Percentiles rank a stretch among this genome's conserved stretches.
Conservation (phyloP, 2,113 vertebrate genomes). For the Setophaga coronata region DNA sequence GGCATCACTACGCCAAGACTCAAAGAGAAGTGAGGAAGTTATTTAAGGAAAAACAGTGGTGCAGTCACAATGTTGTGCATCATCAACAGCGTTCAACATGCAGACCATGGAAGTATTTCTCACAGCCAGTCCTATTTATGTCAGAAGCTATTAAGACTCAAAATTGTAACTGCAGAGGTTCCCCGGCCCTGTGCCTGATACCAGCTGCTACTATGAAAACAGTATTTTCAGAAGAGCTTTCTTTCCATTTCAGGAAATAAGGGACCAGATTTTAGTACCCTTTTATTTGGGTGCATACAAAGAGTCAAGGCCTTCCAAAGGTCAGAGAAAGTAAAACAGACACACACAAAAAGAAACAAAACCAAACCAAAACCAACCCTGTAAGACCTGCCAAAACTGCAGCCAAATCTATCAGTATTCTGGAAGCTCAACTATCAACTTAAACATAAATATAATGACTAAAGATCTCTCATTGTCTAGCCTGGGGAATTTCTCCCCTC, state of each 20-base stretch:
- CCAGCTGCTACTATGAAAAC: background rate
- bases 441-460: background rate
- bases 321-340: background rate
- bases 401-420: background rate
- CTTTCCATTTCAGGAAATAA: background rate
- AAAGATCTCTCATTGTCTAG: background rate
- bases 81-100: background rate
- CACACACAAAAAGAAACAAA: background rate
- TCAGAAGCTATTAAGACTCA: constrained; percentile 34
- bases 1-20: background rate
- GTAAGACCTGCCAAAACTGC: background rate
- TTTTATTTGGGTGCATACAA: background rate
- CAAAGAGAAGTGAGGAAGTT: background rate
- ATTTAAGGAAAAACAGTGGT: background rate
- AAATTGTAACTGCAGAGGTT: background rate
- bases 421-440: background rate
- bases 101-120: background rate
- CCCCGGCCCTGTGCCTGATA: background rate
- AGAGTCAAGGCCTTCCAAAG: background rate
- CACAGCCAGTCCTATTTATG: constrained; percentile 19
- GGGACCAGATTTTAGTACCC: background rate
- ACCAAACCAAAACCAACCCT: background rate
- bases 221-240: background rate
- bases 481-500: background rate
- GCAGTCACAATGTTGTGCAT: background rate